Base-by-base conservation (phyloP, 2,113 vertebrate genomes). In the Vanacampus margaritifer region DNA sequence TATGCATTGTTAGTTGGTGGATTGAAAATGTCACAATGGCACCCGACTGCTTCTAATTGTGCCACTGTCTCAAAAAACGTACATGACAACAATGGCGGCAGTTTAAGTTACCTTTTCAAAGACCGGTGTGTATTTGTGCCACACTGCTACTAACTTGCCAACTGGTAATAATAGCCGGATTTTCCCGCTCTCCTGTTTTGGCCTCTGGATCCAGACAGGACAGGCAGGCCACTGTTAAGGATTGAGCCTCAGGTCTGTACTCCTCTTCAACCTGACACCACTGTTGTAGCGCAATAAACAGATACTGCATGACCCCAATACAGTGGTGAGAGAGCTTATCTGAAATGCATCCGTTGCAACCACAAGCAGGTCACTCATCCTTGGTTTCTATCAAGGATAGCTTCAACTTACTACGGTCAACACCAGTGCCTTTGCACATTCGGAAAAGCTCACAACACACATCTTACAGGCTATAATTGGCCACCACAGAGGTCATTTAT, bases 251-350 rank as follows among this genome's bases (percentile, higher is more conserved):
- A 0, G 59, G 45, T 43, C 71, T 65, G 68, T 13, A 50, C 54
- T 65, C 53, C 51, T 23, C 54, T 67, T 78, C 67, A 80, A 83
- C 65, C 65, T 72, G 74, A 83, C 78, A 68, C 80, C 67, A 26
- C 59, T 56, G 60, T 62, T 12, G 26, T 62, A 28, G 70, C 67
- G 28, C 43, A 62, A 72, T 72, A 75, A 59, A 53, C 41, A 64
- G 48, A 53, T 74, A 72, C 84, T 84, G 67, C 79, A 81, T 85
- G 78, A 79, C 74, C 74, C n/a, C 51, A 23, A 35, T 21, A 28
- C 10, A 2, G 63, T 0, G 69, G 69, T 1, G 2, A 36, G 53
- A 54, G 23, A 73, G 35, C 65, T 75, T 72, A 37, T 68, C 75
- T 76, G 71, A 50, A 36, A 7, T 51, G 68, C 73, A 75, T 76